These are phyloP conservation scores for Acromyrmex charruanus DNA, from an alignment of 1,140 invertebrate species.

Conservation along the genomic window DNA sequence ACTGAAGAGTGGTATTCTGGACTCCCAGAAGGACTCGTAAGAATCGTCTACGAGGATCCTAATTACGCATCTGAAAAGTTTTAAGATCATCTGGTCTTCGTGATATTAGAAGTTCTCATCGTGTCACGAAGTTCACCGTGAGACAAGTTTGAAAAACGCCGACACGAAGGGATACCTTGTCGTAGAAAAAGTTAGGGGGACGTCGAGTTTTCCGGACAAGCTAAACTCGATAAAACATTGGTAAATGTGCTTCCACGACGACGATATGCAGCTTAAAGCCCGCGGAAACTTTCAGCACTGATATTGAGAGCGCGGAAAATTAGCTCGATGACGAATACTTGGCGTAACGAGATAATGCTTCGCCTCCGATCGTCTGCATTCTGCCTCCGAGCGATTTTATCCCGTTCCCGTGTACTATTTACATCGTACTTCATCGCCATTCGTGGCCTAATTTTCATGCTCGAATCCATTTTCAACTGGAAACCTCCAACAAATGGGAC, in stretches of 20 bases:
- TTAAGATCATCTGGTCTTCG: constrained; percentile 65
- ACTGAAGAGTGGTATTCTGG: constrained; percentile 49
- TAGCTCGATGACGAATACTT: constrained; percentile 62
- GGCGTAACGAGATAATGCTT: constrained; percentile 51
- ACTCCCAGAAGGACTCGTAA: constrained; percentile 51
- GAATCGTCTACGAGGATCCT: constrained; percentile 64
- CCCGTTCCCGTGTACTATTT: constrained; percentile 18
- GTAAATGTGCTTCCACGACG: constrained; percentile 52
- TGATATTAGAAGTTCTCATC: constrained; percentile 71
- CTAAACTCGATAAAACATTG: constrained; percentile 64
- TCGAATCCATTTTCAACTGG: constrained; percentile 24
- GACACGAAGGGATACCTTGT: constrained; percentile 57
- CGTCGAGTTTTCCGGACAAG: constrained; percentile 59
- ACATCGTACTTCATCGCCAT: constrained; percentile 8
- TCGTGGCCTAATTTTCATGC: constrained; percentile 36
- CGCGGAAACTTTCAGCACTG: constrained; percentile 49
- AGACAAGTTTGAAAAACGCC: constrained; percentile 67
- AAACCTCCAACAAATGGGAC: constrained; percentile 49
- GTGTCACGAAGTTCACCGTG: constrained; percentile 70
- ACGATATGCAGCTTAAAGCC: constrained; percentile 50
- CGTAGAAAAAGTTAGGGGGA: constrained; percentile 60
- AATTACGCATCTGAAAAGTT: constrained; percentile 72
- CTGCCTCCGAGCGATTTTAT: constrained; percentile 26
- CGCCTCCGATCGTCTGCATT: constrained; percentile 5
- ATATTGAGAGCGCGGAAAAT: constrained; percentile 53